phyloP scores from a whole-genome alignment of 2,888 invertebrate genomes.

The Lochmaea crataegi region DNA sequence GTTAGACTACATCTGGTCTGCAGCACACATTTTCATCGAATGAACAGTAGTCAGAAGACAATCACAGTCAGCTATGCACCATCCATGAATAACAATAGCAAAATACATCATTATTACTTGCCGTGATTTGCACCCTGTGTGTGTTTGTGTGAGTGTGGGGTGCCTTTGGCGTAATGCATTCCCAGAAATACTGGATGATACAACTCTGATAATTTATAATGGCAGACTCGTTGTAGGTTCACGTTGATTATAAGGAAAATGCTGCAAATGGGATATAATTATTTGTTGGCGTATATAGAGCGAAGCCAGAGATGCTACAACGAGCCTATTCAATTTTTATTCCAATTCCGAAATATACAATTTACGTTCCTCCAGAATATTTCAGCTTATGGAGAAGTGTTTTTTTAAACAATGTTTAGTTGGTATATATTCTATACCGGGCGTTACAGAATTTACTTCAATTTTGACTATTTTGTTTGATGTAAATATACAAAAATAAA shows the following conservation, averaged over 20 bases:
- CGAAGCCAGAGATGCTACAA: not conserved
- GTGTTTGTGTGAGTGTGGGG: constrained; percentile 14
- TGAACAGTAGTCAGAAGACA: constrained; percentile 31
- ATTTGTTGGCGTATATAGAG: constrained; percentile 19
- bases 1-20: constrained; percentile 24
- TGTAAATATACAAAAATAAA: too few relatives aligned
- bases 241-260: constrained; percentile 37
- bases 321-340: constrained; percentile 7
- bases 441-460: too few relatives aligned
- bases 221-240: constrained; percentile 28
- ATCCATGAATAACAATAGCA: constrained; percentile 42
- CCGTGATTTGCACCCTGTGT: constrained; percentile 14
- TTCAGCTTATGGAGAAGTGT: too few relatives aligned
- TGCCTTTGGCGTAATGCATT: constrained; percentile 39
- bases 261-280: constrained; percentile 31
- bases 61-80: constrained; percentile 33
- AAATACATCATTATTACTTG: constrained; percentile 41
- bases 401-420: too few relatives aligned
- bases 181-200: constrained; percentile 41
- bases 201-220: constrained; percentile 38
- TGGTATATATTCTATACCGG: too few relatives aligned
- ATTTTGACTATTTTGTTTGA: too few relatives aligned
- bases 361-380: not conserved
- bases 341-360: not conserved
- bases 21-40: constrained; percentile 2